Percentiles rank a stretch among this genome's conserved stretches.
phyloP scores from a whole-genome alignment of 2,888 invertebrate genomes.

The Esperia sulphurella region DNA sequence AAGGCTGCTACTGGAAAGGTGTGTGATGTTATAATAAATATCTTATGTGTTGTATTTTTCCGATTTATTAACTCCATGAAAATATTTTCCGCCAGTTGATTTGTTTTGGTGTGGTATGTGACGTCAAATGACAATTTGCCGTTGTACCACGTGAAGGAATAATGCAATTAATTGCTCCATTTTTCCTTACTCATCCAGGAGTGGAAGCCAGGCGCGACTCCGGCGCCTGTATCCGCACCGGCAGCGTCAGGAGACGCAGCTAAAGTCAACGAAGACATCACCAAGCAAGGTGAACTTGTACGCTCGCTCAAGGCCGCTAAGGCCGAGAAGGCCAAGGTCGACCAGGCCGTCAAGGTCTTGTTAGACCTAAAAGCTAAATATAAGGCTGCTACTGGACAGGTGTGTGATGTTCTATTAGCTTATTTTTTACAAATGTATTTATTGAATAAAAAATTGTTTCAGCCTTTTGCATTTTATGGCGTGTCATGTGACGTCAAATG shows the following conservation, averaged over 20 bases:
- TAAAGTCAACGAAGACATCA: conserved; percentile 55
- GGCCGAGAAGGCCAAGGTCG: conserved; percentile 77
- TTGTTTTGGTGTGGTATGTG: too few species aligned
- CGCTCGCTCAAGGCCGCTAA: conserved; percentile 84
- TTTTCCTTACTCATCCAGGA: too few species aligned
- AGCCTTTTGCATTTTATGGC: too few species aligned
- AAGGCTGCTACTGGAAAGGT: conserved; percentile 74
- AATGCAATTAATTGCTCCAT: too few species aligned
- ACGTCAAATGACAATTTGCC: too few species aligned
- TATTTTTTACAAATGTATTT: neutral
- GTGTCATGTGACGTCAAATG: too few species aligned
- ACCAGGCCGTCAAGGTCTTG: conserved; percentile 74
- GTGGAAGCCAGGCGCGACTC: conserved; percentile 24
- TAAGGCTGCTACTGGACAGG: conserved; percentile 76
- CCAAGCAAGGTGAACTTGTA: conserved; percentile 82
- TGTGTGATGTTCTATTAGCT: conserved; percentile 12
- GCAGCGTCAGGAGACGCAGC: conserved; percentile 17
- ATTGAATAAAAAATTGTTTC: too few species aligned
- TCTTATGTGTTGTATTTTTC: too few species aligned
- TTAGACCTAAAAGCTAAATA: conserved; percentile 86
- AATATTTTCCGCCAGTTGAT: too few species aligned
- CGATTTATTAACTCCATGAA: too few species aligned
- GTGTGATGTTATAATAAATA: neutral
- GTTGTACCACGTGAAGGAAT: too few species aligned
- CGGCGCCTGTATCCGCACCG: conserved; percentile 14